Conservation (phyloP, 2,113 vertebrate genomes). For the Heliornis fulica region DNA sequence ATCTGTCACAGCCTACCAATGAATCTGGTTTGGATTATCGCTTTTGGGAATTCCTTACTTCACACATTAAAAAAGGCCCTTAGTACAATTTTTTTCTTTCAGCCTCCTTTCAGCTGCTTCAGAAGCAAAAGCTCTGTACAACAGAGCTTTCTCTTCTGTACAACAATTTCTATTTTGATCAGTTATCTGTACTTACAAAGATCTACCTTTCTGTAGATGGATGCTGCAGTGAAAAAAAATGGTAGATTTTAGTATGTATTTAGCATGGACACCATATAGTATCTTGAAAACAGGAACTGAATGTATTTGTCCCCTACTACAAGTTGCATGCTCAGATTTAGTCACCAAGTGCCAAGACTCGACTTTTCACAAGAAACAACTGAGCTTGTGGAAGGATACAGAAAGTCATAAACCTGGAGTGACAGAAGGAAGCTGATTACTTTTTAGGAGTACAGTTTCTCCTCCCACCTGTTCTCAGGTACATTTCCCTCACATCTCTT, state of each 20-base stretch:
- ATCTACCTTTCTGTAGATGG: neutral
- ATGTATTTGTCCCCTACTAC: neutral
- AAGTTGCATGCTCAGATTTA: neutral
- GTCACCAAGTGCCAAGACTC: neutral
- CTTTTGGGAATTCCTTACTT: neutral
- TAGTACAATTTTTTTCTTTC: neutral
- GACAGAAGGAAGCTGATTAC: neutral
- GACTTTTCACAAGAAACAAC: neutral
- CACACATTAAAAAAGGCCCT: neutral
- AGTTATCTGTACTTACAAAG: neutral
- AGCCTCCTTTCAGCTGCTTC: neutral
- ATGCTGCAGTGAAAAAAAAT: neutral
- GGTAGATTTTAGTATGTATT: neutral
- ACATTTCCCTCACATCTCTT: neutral
- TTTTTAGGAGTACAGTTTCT: neutral
- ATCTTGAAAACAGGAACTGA: neutral
- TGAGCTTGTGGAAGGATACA: neutral
- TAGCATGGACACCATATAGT: neutral
- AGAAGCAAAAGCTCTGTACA: neutral
- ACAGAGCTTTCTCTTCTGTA: neutral
- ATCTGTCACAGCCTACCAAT: neutral
- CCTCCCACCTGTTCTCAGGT: neutral
- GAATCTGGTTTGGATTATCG: neutral
- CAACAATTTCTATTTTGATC: neutral
- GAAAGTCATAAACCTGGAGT: neutral